Percentiles rank a stretch among this genome's conserved stretches.
phyloP scores from a whole-genome alignment of 2,113 vertebrate species.

The Nesoenas mayeri region DNA sequence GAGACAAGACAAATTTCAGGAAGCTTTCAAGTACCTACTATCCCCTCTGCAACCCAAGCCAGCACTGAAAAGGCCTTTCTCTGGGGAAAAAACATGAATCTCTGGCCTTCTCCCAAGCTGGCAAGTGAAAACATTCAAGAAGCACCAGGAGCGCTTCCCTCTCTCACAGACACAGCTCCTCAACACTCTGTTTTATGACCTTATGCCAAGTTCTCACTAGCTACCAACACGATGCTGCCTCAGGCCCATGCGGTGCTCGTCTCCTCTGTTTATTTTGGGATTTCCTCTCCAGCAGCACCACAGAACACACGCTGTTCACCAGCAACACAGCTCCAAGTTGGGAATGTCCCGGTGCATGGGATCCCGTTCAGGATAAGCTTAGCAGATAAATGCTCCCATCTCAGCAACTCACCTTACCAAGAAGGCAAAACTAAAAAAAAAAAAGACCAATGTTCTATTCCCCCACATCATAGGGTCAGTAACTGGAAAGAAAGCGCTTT shows the following conservation, averaged over 20 bases:
- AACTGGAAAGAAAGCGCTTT: neutral
- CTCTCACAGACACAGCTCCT: neutral
- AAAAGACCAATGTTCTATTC: neutral
- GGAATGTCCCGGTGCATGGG: rapidly evolving
- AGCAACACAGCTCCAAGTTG: rapidly evolving
- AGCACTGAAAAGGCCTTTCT: neutral
- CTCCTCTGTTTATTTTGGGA: neutral
- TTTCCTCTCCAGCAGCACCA: neutral
- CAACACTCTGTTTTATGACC: neutral
- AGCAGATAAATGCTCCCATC: neutral
- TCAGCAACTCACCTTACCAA: neutral
- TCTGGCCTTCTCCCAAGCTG: neutral
- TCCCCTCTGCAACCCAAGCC: neutral
- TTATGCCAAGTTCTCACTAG: neutral
- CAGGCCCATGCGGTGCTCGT: neutral
- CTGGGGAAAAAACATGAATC: rapidly evolving
- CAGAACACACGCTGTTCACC: neutral
- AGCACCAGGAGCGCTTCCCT: neutral
- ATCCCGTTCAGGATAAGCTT: rapidly evolving
- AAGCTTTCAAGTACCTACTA: neutral
- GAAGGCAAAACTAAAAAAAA: neutral
- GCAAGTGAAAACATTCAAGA: neutral
- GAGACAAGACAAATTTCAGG: neutral
- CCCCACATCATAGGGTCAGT: rapidly evolving
- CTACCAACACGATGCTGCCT: neutral